Percentiles rank a stretch among this genome's conserved stretches.
Evolutionary conservation across 2,888 invertebrate genomes (phyloP).

Genomic region (Philonicus albiceps): DNA sequence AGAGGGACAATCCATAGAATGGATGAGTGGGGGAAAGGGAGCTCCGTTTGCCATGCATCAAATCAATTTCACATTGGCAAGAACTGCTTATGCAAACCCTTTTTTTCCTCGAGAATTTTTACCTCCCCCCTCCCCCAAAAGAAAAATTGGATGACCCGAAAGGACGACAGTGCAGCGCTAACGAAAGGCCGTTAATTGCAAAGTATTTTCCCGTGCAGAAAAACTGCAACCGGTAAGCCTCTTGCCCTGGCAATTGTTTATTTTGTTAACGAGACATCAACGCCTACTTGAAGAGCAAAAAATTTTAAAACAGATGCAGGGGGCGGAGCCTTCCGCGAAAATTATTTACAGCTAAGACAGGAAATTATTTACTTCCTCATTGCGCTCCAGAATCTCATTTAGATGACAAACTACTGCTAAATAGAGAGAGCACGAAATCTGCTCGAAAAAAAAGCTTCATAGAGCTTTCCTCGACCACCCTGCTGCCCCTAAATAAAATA

Average conservation of each 20-base stretch:
- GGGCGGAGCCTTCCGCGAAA: constrained; percentile 47
- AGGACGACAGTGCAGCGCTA: constrained; percentile 33
- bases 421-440: constrained; percentile 44
- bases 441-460: constrained; percentile 35
- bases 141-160: constrained; percentile 43
- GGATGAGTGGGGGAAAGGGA: no score
- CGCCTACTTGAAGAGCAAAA: constrained; percentile 48
- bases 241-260: constrained; percentile 46
- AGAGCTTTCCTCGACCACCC: background rate
- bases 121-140: background rate
- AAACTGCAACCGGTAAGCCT: constrained; percentile 47
- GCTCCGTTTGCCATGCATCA: constrained; percentile 5
- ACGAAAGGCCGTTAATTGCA: constrained; percentile 47
- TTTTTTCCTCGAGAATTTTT: constrained; percentile 11
- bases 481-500: background rate
- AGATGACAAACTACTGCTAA: constrained; percentile 37
- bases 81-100: constrained; percentile 36
- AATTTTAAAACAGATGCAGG: constrained; percentile 43
- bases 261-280: constrained; percentile 50
- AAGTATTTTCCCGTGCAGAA: constrained; percentile 43
- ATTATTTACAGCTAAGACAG: constrained; percentile 46
- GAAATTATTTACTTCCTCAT: constrained; percentile 49
- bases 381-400: constrained; percentile 37
- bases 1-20: background rate
- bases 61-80: constrained; percentile 40